Conservation (phyloP, 2,113 vertebrate genomes). For the Crocuta crocuta region DNA sequence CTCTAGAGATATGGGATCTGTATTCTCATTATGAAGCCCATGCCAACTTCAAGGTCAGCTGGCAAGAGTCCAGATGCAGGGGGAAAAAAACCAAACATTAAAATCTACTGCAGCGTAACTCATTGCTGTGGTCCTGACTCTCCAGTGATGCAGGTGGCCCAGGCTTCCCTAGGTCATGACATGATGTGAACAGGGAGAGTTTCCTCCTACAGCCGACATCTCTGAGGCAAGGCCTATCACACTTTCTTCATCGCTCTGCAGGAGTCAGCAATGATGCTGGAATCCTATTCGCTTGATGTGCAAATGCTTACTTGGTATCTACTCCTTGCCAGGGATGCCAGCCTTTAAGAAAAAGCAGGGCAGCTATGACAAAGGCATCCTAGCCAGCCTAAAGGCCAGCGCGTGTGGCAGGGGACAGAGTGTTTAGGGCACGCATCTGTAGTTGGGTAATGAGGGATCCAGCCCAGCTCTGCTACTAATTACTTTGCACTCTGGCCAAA, state of each 20-base stretch:
- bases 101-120: neutral
- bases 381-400: neutral
- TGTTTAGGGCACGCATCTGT: too few species aligned
- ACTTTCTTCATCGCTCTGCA: neutral
- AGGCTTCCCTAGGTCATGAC: neutral
- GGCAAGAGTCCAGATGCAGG: neutral
- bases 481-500: neutral
- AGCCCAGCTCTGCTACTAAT: neutral
- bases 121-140: neutral
- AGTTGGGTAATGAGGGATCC: neutral
- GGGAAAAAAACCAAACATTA: neutral
- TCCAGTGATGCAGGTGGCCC: neutral
- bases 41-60: neutral
- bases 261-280: neutral
- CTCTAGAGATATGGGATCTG: neutral
- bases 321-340: neutral
- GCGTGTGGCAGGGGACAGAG: neutral
- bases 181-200: fast-evolving
- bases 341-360: neutral
- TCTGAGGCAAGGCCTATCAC: fast-evolving
- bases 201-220: neutral
- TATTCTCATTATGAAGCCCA: neutral
- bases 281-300: too few species aligned
- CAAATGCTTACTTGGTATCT: fast-evolving
- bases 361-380: too few species aligned